Conservation (phyloP, 2,113 vertebrate genomes). For the Seriola quinqueradiata region DNA sequence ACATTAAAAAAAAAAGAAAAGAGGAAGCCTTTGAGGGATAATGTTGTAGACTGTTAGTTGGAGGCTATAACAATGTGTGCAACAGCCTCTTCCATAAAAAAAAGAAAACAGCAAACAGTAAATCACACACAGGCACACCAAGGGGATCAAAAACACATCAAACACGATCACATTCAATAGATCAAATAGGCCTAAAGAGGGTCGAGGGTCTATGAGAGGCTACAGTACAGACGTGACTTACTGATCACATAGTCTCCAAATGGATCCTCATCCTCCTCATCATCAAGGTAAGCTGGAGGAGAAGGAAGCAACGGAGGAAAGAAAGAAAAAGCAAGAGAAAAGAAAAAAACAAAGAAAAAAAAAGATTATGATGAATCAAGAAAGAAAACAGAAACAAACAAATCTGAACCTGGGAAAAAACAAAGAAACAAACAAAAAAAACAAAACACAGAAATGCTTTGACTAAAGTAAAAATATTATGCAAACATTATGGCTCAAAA, state of each 20-base stretch:
- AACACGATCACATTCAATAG: slow-evolving; percentile 41
- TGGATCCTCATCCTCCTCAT: slow-evolving; percentile 78
- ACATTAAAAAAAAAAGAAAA: slow-evolving; percentile 5
- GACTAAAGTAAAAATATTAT: not conserved
- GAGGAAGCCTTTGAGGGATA: too few relatives aligned
- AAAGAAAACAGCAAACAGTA: slow-evolving; percentile 2
- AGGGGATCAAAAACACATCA: slow-evolving; percentile 38
- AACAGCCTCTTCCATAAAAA: slow-evolving; percentile 21
- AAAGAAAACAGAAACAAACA: slow-evolving; percentile 15
- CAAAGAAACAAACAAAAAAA: slow-evolving; percentile 8
- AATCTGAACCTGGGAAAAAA: not conserved
- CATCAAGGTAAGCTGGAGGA: slow-evolving; percentile 74
- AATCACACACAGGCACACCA: slow-evolving; percentile 30
- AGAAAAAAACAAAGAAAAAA: slow-evolving; percentile 36
- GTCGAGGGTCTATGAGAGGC: slow-evolving; percentile 1
- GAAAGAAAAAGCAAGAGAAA: slow-evolving; percentile 34
- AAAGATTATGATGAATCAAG: slow-evolving; percentile 54
- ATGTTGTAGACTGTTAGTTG: slow-evolving; percentile 26
- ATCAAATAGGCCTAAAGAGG: slow-evolving; percentile 11
- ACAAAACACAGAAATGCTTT: not conserved
- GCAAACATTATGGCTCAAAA: not conserved
- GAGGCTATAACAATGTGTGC: slow-evolving; percentile 19
- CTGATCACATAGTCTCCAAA: slow-evolving; percentile 84
- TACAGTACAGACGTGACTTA: slow-evolving; percentile 72
- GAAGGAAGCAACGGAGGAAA: slow-evolving; percentile 25